These are phyloP conservation scores for Odocoileus virginianus DNA, from an alignment of 2,113 vertebrate species.

Conservation along the genomic window DNA sequence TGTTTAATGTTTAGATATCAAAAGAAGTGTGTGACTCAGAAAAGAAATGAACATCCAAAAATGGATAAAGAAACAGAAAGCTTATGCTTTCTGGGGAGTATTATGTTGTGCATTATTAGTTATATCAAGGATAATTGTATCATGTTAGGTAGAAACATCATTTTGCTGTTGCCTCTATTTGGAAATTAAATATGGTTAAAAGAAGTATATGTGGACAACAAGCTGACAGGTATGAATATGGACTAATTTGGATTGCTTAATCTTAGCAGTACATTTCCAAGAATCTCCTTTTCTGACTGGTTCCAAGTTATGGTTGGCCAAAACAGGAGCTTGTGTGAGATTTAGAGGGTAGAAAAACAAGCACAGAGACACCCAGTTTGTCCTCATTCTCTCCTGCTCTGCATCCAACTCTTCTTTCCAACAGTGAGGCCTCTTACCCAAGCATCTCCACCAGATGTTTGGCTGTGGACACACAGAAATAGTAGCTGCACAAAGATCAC, in stretches of 20 bases:
- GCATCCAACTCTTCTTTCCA: background rate
- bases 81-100: background rate
- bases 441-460: background rate
- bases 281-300: background rate
- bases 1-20: background rate
- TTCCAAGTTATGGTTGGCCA: background rate
- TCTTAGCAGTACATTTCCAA: background rate
- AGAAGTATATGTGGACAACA: background rate
- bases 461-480: background rate
- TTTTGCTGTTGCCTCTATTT: background rate
- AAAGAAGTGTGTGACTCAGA: background rate
- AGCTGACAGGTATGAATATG: background rate
- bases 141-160: background rate
- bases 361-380: background rate
- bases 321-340: background rate
- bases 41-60: background rate
- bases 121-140: background rate
- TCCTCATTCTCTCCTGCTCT: background rate
- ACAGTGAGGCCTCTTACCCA: background rate
- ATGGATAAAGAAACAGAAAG: background rate
- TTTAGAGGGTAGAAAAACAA: background rate
- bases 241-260: background rate
- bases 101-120: background rate
- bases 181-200: background rate
- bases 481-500: background rate